phyloP scores from a whole-genome alignment of 2,888 invertebrate genomes.

The Mellilla xanthometata region DNA sequence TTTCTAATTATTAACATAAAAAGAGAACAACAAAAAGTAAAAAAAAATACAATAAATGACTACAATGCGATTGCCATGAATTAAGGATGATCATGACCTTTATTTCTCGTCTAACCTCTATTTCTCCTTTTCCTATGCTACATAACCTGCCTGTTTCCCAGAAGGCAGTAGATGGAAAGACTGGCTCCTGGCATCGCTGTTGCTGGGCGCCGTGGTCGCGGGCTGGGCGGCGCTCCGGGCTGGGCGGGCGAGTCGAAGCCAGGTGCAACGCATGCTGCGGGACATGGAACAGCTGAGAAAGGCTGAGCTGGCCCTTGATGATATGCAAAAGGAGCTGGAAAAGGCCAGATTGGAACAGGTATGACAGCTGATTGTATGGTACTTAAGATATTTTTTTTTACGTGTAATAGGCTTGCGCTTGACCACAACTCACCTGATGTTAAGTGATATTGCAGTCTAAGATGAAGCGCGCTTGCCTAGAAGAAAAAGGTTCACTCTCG shows the following conservation, averaged over 20 bases:
- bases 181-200: constrained; percentile 90
- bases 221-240: constrained; percentile 96
- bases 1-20: too few species aligned
- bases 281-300: constrained; percentile 96
- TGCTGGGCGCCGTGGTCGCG: constrained; percentile 92
- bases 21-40: too few species aligned
- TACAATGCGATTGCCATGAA: too few species aligned
- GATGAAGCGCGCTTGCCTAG: too few species aligned
- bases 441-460: too few species aligned
- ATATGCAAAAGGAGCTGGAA: constrained; percentile 93
- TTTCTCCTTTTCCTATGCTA: constrained; percentile 4
- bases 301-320: constrained; percentile 93
- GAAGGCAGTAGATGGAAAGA: constrained; percentile 95
- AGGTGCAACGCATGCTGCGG: constrained; percentile 95
- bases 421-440: too few species aligned
- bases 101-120: too few species aligned
- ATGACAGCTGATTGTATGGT: background rate
- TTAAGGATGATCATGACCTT: too few species aligned
- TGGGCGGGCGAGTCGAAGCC: constrained; percentile 92
- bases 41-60: too few species aligned
- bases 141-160: constrained; percentile 45
- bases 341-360: constrained; percentile 90
- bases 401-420: too few species aligned
- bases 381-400: too few species aligned
- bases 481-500: too few species aligned